Evolutionary conservation across 2,888 invertebrate species (phyloP).

Genomic region (Sarcophaga carnaria): DNA sequence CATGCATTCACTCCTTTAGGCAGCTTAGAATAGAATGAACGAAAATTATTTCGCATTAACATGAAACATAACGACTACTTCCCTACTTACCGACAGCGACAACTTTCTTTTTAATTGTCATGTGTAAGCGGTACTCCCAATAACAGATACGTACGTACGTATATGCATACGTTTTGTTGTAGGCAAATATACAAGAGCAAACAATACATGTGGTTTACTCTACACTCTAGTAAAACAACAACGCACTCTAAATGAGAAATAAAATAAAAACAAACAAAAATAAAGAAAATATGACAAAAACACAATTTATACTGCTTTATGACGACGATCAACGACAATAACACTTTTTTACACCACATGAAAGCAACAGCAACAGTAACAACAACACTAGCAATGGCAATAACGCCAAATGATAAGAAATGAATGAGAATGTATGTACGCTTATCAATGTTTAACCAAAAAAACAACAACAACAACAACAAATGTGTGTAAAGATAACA

Average conservation of each 20-base stretch:
- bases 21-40: not conserved
- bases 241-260: not conserved
- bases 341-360: conserved; percentile 29
- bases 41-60: not conserved
- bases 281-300: conserved; percentile 1
- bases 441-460: conserved; percentile 59
- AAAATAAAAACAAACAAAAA: conserved; percentile 19
- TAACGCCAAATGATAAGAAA: conserved; percentile 45
- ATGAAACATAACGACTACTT: not conserved
- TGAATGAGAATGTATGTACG: conserved; percentile 34
- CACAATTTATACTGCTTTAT: not conserved
- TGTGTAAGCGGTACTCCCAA: conserved; percentile 10
- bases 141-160: conserved; percentile 27
- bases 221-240: not conserved
- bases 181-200: not conserved
- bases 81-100: not conserved
- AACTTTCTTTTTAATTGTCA: not conserved
- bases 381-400: conserved; percentile 1
- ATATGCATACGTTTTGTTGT: not conserved
- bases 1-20: not conserved
- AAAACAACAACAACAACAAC: conserved; percentile 8
- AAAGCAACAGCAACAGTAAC: conserved; percentile 37
- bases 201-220: conserved; percentile 7
- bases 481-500: conserved; percentile 56
- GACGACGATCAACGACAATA: conserved; percentile 40